Evolutionary conservation across 2,888 invertebrate species (phyloP), one percentile per base, ranked within the genome.

Genomic region (Ochropleura leucogaster): DNA sequence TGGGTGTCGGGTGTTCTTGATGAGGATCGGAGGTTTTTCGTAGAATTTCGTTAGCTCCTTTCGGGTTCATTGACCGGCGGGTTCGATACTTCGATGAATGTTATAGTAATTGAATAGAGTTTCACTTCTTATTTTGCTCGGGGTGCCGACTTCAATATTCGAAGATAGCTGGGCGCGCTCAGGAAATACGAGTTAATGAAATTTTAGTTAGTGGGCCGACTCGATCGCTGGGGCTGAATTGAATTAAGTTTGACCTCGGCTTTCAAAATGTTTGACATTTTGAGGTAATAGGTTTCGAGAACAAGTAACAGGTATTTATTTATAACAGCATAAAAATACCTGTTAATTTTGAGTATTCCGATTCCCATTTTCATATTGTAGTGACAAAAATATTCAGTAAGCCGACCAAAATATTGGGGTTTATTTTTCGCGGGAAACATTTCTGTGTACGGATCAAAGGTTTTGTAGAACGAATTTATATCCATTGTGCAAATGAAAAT

Each of bases 11-110:
- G 93, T 91, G 88, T 93, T 91, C 96, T 96, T 96, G 96, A 96
- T 96, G 96, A 96, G 96, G 91, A 93, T 87, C 92, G 92, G 92
- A 95, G 95, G 94, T 96, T 96, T 96, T 96, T 96, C 95, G 95
- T 93, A 92, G 93, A 95, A 95, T 94, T 95, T 95, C 94, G 95
- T 95, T 95, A 95, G 95, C 94, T 93, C 91, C 92, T 92, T 89
- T 90, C 88, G 87, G 84, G 95, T 93, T 90, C 94, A 91, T 90
- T 92, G 95, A 94, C 95, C 96, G 94, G 90, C 94, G 93, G 91
- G 92, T 94, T 94, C 95, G 94, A 95, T 95, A 94, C 93, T 92
- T 92, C 94, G 93, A 94, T 93, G 93, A 93, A 93, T 94, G 92
- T 92, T 93, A 93, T 80, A 94, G 94, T 95, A 95, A 95, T 95